Evolutionary conservation across 1,140 invertebrate genomes (phyloP).

Genomic region (Drosophila hydei): DNA sequence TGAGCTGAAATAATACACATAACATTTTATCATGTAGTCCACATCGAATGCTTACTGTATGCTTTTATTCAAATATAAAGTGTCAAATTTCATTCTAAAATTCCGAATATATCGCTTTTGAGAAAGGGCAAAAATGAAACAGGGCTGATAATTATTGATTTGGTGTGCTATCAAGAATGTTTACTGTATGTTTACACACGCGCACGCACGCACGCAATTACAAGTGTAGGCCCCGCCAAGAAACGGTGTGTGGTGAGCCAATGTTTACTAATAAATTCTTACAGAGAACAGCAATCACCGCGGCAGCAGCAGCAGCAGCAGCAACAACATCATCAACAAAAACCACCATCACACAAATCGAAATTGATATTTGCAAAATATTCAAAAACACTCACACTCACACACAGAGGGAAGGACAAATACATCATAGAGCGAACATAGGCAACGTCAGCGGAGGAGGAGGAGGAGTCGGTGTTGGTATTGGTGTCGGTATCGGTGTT

Average conservation of each 20-base stretch:
- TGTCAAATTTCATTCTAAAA: not conserved
- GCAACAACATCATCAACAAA: not conserved
- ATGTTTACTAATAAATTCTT: conserved; percentile 68
- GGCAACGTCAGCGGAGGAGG: not conserved
- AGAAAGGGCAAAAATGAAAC: not conserved
- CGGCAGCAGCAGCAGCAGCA: not conserved
- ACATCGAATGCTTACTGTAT: not conserved
- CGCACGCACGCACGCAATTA: conserved; percentile 1
- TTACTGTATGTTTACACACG: conserved; percentile 34
- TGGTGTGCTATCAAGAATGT: not conserved
- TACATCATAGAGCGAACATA: conserved; percentile 1
- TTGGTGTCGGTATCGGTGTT: conserved; percentile 9
- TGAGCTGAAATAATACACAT: not conserved
- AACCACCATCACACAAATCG: not conserved
- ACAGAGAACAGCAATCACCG: conserved; percentile 49
- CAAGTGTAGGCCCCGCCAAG: conserved; percentile 30
- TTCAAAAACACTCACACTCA: conserved; percentile 1
- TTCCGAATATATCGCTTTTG: not conserved
- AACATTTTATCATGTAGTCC: not conserved
- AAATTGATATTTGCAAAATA: conserved; percentile 19
- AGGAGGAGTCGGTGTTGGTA: conserved; percentile 15
- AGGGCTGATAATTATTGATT: not conserved
- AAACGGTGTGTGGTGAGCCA: conserved; percentile 23
- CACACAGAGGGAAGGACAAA: not conserved
- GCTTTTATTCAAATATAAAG: no score